Evolutionary conservation across 2,888 invertebrate species (phyloP), one percentile per base, ranked within the genome.

Genomic region (Epsilonema sp.): DNA sequence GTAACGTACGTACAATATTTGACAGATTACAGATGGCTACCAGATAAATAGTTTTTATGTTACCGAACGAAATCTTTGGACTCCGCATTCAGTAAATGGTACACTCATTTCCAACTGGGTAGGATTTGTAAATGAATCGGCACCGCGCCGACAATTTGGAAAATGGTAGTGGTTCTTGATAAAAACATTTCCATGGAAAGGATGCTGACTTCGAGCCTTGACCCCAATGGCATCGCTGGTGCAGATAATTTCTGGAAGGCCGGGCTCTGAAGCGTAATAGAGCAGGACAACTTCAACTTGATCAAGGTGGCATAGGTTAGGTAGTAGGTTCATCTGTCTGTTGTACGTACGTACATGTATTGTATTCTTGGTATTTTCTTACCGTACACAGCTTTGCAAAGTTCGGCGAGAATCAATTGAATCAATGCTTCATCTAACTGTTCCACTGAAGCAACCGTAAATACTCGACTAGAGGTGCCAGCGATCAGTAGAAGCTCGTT

Each of bases 401-500:
- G 60, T 49, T 63, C 60, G 55, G 57, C 56, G 2, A 60, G 60
- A 38, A 63, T 49, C 8, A 61, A 55, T 38, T 59, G 57, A 21
- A 59, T 58, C 24, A 63, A 50, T 1, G 57, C 52, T 37, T 53
- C 51, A 51, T 63, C 60, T 38, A 63, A 49, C 43, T 60, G 56
- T 19, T 63, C 59, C 42, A 62, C 60, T 0, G 58, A 51, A 40
- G 59, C 56, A 5, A 63, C 63, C n/a, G 62, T 60, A 49, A 62
- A 58, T 8, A 63, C 60, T 3, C 62, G 49, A 1, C 56, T 52
- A 1, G 59, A 56, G 46, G 59, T 59, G 2, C 62, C 62, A 21
- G 62, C 56, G 52, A 62, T 62, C 50, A 62, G 61, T 42, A 62
- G 58, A 13, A 67, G 55, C 53, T 67, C 64, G 23, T 55, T 54